Percentiles rank a stretch among this genome's conserved stretches.
phyloP scores from a whole-genome alignment of 1,140 invertebrate genomes.

The Anastatus disparis region DNA sequence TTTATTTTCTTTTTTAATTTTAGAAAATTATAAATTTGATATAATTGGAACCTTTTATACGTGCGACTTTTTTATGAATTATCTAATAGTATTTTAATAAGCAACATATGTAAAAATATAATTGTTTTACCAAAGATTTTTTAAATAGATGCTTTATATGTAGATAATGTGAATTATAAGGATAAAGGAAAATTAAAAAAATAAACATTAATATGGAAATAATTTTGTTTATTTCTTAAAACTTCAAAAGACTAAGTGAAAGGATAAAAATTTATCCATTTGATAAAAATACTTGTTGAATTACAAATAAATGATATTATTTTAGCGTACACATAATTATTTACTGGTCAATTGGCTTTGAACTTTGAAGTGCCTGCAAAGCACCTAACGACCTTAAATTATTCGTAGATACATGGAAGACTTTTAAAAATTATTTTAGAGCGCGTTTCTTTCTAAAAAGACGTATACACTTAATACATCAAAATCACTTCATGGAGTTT shows the following conservation, averaged over 20 bases:
- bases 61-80: no score
- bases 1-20: no score
- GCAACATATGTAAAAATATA: no score
- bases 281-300: background rate
- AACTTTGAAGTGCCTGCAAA: background rate
- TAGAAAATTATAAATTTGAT: no score
- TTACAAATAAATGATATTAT: conserved; percentile 8
- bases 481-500: conserved; percentile 1
- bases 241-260: background rate
- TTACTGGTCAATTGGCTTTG: conserved; percentile 22
- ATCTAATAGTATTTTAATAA: no score
- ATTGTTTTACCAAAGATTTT: no score
- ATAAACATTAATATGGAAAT: conserved; percentile 14
- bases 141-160: no score
- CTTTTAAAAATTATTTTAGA: background rate
- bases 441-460: background rate
- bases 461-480: background rate
- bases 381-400: background rate
- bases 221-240: conserved; percentile 26
- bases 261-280: background rate
- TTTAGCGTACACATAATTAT: conserved; percentile 21
- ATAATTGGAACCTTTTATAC: no score
- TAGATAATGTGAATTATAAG: background rate
- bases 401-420: conserved; percentile 8
- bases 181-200: background rate